Conservation (phyloP, 2,888 invertebrate species). For the Sinopyrophorus schimmeli region DNA sequence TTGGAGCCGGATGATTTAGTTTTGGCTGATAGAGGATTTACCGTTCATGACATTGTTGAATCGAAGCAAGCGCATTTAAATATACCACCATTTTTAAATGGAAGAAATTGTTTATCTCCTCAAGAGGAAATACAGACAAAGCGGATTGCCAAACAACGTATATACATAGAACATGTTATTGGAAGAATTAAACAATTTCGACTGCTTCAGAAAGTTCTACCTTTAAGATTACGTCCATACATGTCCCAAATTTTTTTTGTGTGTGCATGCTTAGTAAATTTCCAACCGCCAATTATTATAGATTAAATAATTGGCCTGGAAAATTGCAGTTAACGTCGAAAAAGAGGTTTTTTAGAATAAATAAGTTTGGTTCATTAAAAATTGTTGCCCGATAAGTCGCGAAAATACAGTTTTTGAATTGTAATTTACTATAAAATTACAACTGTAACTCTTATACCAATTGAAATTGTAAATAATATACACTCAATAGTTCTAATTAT, state of each 20-base stretch:
- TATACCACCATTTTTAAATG: conserved; percentile 38
- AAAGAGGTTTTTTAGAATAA: no score
- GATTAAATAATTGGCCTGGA: no score
- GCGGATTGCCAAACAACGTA: conserved; percentile 35
- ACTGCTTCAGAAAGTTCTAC: conserved; percentile 29
- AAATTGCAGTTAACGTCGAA: no score
- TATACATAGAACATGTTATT: conserved; percentile 37
- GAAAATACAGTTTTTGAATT: no score
- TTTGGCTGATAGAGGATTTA: conserved; percentile 37
- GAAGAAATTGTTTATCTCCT: conserved; percentile 29
- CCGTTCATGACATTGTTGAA: conserved; percentile 32
- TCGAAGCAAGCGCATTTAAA: conserved; percentile 32
- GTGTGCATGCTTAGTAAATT: conserved; percentile 35
- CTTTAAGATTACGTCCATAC: conserved; percentile 28
- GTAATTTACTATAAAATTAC: no score
- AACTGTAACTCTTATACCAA: no score
- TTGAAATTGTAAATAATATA: no score
- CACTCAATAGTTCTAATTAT: no score
- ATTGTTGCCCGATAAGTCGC: no score
- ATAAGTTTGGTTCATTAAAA: no score
- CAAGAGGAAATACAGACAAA: conserved; percentile 37
- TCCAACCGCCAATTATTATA: conserved; percentile 31
- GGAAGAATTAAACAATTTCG: conserved; percentile 34
- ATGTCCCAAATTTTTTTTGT: conserved; percentile 35
- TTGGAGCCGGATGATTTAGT: conserved; percentile 36